These are phyloP conservation scores for Hystrix cristata DNA, from an alignment of 2,113 vertebrate genomes.

Conservation along the genomic window DNA sequence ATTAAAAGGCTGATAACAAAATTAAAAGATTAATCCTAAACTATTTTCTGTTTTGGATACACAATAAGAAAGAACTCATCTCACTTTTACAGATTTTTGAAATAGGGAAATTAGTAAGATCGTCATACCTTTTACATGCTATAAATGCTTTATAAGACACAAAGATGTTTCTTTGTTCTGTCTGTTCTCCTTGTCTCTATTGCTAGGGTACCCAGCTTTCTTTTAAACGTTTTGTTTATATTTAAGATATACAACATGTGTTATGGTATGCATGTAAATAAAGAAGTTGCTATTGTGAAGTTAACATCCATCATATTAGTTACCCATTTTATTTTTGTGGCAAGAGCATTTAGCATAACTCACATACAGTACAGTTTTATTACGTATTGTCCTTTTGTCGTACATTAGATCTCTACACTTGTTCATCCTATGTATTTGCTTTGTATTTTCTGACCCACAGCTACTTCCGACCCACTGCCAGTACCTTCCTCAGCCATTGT, in stretches of 20 bases:
- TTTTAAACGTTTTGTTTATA: not conserved
- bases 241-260: not conserved
- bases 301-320: not conserved
- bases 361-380: not conserved
- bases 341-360: not conserved
- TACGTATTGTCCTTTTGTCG: not conserved
- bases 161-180: not conserved
- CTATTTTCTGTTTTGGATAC: conserved; percentile 28
- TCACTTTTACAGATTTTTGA: conserved; percentile 32
- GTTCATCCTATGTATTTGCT: not conserved
- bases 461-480: not conserved
- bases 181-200: not conserved
- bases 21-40: conserved; percentile 36
- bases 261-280: not conserved
- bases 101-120: not conserved
- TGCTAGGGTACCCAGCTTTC: not conserved
- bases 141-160: not conserved
- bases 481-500: not conserved
- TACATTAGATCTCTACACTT: not conserved
- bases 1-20: not conserved
- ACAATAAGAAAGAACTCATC: not conserved
- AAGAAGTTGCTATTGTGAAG: not conserved
- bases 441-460: not conserved
- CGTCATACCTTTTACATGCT: not conserved
- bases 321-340: not conserved